Base-by-base conservation (phyloP, 2,797 vertebrate genomes). In the Betta splendens region DNA sequence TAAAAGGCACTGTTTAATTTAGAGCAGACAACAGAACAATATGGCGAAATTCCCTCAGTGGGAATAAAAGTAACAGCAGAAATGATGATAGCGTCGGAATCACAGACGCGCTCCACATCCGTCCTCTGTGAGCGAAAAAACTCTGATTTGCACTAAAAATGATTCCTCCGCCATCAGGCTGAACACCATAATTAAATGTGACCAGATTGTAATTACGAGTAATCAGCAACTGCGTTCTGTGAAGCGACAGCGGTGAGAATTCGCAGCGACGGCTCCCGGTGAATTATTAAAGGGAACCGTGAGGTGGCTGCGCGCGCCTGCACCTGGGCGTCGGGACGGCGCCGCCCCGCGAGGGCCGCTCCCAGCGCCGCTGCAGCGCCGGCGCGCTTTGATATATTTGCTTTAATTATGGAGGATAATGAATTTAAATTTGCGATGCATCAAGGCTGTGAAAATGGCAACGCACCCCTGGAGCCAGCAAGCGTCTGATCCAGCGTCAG, bases 351-450 rank as follows among this genome's bases (percentile, higher is more conserved):
- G 65, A 75, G 71, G 56, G 35, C 81, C 28, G 2, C 29, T 54
- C 25, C 67, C 26, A 28, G 47, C 47, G 55, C 50, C 47, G 7
- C 62, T 50, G 75, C 67, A 50, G 57, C 9, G 39, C 48, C 53
- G 69, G 65, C 61, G 60, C 22, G n/a, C 75, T 77, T 54, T 78
- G 54, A 62, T 66, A 78, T 75, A 70, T 81, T 80, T 70, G 56
- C 78, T 83, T 84, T 79, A 84, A 84, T 87, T 85, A 84, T 75
- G 65, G 69, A 75, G 46, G 71, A 76, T 81, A 80, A 85, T 83
- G 56, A 75, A 77, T 80, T 79, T 70, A 72, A 79, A 81, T 80
- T 35, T 75, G 54, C 39, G 65, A 76, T 59, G 72, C 68, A 75
- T 74, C 61, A 53, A 63, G 62, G 12, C 44, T 59, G 38, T 38